Percentiles rank a stretch among this genome's conserved stretches.
phyloP scores from a whole-genome alignment of 1,140 invertebrate genomes.

The Drosophila burlai region DNA sequence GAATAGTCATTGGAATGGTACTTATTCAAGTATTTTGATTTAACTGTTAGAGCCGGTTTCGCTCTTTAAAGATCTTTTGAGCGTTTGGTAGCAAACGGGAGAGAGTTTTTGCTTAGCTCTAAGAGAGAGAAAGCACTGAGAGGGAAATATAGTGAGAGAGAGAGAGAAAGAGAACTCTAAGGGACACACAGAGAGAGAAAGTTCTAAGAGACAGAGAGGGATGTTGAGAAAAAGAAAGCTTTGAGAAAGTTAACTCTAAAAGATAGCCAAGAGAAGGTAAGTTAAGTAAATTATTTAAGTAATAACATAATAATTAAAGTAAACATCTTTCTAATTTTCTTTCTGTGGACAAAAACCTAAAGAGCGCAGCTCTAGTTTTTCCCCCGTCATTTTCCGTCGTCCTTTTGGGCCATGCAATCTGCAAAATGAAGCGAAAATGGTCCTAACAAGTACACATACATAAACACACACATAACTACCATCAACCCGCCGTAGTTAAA shows the following conservation, averaged over 20 bases:
- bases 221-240: no score
- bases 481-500: not conserved
- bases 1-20: not conserved
- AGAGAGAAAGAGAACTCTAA: no score
- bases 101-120: not conserved
- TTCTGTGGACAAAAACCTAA: slow-evolving; percentile 1
- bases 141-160: no score
- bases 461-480: not conserved
- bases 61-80: not conserved
- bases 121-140: no score
- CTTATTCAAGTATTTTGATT: not conserved
- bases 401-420: slow-evolving; percentile 25
- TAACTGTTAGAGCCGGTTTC: not conserved
- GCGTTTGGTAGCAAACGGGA: not conserved
- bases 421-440: slow-evolving; percentile 37
- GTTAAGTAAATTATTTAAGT: not conserved
- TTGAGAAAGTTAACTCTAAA: no score
- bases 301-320: not conserved
- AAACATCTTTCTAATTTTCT: not conserved
- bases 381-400: not conserved
- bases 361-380: not conserved
- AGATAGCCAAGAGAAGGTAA: no score
- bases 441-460: slow-evolving; percentile 7
- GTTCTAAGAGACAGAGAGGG: no score
- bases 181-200: not conserved